Evolutionary conservation across 2,113 vertebrate species (phyloP), one percentile per base, ranked within the genome.

Genomic region (Marmota flaviventris): DNA sequence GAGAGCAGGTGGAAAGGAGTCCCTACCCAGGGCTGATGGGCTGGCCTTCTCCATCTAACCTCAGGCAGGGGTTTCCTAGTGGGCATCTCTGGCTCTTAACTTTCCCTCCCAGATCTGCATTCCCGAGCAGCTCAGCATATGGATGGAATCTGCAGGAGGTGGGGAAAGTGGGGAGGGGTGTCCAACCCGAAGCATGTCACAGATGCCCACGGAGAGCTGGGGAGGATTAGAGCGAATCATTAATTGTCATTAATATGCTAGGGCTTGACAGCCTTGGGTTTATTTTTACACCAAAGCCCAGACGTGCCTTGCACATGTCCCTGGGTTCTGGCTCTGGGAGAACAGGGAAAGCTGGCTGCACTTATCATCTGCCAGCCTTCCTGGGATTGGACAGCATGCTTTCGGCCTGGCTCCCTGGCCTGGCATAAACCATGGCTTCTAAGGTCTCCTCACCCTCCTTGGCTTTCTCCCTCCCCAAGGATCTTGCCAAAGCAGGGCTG

Each of bases 181-280:
- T 98, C 98, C 98, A 97, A 97, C 92, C 69, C 86, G 97, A 83
- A 22, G 24, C 89, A 42, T 97, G 93, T 94, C 96, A 89, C 96
- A 98, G 94, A 98, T 98, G 98, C 96, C 98, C 97, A 95, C 45
- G 37, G 95, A 98, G 98, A 98, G 96, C 96, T 85, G 97, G 97
- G 98, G 95, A 98, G 97, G 94, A 96, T 96, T 92, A 83, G 75
- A 93, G 89, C 0, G 24, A 89, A 96, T 97, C 97, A 98, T 96
- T 97, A 96, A 96, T 98, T 81, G 94, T 95, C 96, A 98, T 98
- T 98, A 98, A 98, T 97, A 98, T 90, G 58, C 91, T 65, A 95
- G 88, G 96, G 97, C 94, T 93, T 11, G 37, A 98, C 97, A 97
- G 95, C 89, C 96, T 22, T 18, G 53, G 94, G 83, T 97, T 98